Conservation (phyloP, 2,888 invertebrate species). For the Drosophila subsilvestris region DNA sequence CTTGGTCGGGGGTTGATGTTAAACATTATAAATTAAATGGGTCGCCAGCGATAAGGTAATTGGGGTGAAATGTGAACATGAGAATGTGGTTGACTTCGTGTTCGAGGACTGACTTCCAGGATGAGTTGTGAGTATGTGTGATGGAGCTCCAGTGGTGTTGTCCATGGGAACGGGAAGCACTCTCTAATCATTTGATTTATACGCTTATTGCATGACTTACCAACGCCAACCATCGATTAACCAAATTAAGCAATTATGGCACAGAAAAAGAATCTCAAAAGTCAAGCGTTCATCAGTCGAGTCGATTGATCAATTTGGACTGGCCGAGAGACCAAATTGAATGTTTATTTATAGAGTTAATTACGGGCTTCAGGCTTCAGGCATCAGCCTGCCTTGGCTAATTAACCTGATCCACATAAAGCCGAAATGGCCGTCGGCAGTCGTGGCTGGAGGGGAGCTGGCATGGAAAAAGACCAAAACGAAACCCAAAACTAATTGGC, state of each 20-base stretch:
- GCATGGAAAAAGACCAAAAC: constrained; percentile 31
- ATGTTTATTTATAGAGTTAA: constrained; percentile 59
- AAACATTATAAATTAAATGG: constrained; percentile 82
- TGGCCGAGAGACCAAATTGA: constrained; percentile 55
- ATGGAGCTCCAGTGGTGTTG: neutral
- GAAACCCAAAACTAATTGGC: constrained; percentile 59
- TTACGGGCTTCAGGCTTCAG: constrained; percentile 43
- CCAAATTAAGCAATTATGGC: constrained; percentile 76
- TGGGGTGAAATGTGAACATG: constrained; percentile 82
- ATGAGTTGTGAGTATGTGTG: constrained; percentile 17
- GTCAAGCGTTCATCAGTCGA: constrained; percentile 37
- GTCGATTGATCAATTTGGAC: constrained; percentile 6
- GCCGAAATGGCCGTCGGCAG: constrained; percentile 34
- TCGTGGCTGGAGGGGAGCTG: neutral
- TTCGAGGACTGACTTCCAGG: constrained; percentile 9
- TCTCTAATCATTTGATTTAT: constrained; percentile 74
- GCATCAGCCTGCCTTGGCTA: constrained; percentile 45
- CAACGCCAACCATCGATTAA: constrained; percentile 63
- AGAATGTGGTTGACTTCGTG: constrained; percentile 35
- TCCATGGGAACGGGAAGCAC: neutral
- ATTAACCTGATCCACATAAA: constrained; percentile 72
- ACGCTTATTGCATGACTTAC: constrained; percentile 70
- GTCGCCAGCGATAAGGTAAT: constrained; percentile 83
- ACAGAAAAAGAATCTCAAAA: constrained; percentile 34
- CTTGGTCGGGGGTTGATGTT: constrained; percentile 58